Evolutionary conservation across 2,888 invertebrate species (phyloP).

Genomic region (Lomographa bimaculata): DNA sequence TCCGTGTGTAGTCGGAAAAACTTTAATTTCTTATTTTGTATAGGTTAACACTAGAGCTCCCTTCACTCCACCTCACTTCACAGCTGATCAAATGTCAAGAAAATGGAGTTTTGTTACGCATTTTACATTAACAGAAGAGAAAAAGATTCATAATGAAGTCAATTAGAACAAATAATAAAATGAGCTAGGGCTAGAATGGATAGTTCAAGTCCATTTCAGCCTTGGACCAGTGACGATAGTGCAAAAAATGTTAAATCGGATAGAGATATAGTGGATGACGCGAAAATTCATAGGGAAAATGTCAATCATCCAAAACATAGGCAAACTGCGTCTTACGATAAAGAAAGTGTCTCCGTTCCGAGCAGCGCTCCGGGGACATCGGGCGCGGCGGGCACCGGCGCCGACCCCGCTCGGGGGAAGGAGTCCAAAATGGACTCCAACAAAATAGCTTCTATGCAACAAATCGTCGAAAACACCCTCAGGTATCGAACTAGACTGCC

Average conservation of each 20-base stretch:
- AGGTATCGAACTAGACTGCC: constrained; percentile 66
- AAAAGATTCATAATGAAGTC: constrained; percentile 72
- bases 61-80: constrained; percentile 62
- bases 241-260: constrained; percentile 77
- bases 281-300: constrained; percentile 83
- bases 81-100: constrained; percentile 84
- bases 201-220: constrained; percentile 79
- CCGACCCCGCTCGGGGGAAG: constrained; percentile 50
- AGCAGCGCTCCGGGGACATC: constrained; percentile 70
- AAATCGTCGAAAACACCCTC: constrained; percentile 86
- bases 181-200: constrained; percentile 75
- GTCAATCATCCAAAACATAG: constrained; percentile 84
- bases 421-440: constrained; percentile 75
- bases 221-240: constrained; percentile 77
- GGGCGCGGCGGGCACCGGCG: constrained; percentile 53
- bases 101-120: constrained; percentile 84
- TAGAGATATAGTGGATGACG: constrained; percentile 79
- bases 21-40: too few species aligned
- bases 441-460: constrained; percentile 82
- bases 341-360: constrained; percentile 73
- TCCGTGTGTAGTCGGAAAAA: too few species aligned
- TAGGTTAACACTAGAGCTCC: constrained; percentile 3
- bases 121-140: constrained; percentile 64
- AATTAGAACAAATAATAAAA: constrained; percentile 54
- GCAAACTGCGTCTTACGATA: constrained; percentile 83